phyloP scores from a whole-genome alignment of 2,113 vertebrate genomes.

The Axis porcinus region DNA sequence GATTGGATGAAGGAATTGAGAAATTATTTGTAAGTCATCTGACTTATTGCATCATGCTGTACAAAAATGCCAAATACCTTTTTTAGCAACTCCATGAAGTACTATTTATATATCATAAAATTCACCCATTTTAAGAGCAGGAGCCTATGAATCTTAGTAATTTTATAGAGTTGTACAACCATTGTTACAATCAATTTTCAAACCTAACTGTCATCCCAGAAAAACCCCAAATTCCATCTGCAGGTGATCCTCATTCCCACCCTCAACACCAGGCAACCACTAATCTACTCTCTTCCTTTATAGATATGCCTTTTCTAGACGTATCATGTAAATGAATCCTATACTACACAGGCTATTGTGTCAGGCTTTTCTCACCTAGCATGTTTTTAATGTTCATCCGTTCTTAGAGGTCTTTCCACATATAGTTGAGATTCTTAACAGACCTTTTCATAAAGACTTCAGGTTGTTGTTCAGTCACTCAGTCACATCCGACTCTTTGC shows the following conservation, averaged over 20 bases:
- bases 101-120: background rate
- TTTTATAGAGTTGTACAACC: background rate
- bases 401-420: background rate
- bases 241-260: background rate
- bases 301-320: background rate
- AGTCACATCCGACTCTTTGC: background rate
- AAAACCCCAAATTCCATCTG: background rate
- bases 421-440: background rate
- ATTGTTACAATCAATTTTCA: background rate
- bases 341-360: background rate
- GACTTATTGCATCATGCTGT: background rate
- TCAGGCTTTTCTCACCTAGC: background rate
- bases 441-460: background rate
- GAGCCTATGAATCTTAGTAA: background rate
- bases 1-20: background rate
- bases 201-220: background rate
- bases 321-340: background rate
- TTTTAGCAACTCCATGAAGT: background rate
- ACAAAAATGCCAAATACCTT: background rate
- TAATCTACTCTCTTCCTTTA: background rate
- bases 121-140: background rate
- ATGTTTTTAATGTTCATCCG: background rate
- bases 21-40: background rate
- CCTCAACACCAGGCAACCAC: background rate
- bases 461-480: background rate